Evolutionary conservation across 2,113 vertebrate species (phyloP).

Genomic region (Anthoscopus minutus): DNA sequence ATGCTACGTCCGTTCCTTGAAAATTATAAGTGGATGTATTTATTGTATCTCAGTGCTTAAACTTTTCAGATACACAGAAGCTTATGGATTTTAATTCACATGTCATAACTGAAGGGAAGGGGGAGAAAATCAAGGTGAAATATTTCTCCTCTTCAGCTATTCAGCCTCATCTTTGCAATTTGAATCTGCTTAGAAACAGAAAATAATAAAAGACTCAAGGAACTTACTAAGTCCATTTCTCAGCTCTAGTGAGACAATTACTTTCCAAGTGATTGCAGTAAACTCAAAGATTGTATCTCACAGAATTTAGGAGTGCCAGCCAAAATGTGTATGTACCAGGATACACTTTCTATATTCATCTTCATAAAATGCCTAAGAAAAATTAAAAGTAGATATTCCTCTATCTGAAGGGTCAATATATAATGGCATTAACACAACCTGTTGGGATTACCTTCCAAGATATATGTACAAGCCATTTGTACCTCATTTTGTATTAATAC

Average conservation of each 20-base stretch:
- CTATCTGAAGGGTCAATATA: not conserved
- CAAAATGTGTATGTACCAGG: not conserved
- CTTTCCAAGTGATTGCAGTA: not conserved
- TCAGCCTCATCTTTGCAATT: not conserved
- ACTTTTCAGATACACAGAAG: not conserved
- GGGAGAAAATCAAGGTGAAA: not conserved
- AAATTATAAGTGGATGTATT: not conserved
- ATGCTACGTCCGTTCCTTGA: not conserved
- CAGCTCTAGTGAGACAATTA: not conserved
- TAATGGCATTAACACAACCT: not conserved
- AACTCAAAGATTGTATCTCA: not conserved
- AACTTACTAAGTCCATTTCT: not conserved
- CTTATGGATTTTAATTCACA: not conserved
- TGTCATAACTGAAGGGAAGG: accelerated
- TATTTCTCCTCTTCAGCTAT: not conserved
- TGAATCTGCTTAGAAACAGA: not conserved
- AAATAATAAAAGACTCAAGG: not conserved
- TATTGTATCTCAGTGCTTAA: not conserved
- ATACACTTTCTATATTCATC: not conserved
- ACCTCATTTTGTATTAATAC: not conserved
- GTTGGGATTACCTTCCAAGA: not conserved
- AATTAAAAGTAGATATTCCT: not conserved
- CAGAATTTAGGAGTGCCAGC: not conserved
- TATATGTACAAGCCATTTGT: not conserved
- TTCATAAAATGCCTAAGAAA: not conserved